Evolutionary conservation across 2,113 vertebrate genomes (phyloP), one percentile per base, ranked within the genome.

Genomic region (Sinocyclocheilus maitianheensis): DNA sequence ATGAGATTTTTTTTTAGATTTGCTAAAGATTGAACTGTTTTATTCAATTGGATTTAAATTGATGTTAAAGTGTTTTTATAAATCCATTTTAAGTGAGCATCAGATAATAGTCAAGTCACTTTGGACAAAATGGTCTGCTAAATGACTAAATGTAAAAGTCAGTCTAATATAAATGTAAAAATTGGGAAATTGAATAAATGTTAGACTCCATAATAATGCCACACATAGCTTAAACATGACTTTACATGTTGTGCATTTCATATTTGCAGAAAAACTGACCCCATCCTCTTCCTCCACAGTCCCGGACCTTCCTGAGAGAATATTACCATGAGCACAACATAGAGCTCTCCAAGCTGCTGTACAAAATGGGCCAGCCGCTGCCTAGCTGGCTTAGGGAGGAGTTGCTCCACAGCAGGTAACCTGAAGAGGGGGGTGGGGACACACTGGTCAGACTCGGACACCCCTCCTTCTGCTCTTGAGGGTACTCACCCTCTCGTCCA

Each of bases 301-400:
- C 96, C 0, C 93, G 95, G 48, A 85, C 93, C 87, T 97, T 97
- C 93, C 94, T 97, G 89, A 92, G 92, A 89, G 96, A 96, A 87
- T 96, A 97, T 92, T 97, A 96, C 92, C 94, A 95, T 91, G 96
- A 97, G 92, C 95, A 96, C 89, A 97, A 97, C 90, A 93, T 97
- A 0, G 97, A 97, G 91, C 95, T 97, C 37, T 97, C 96, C 90
- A 97, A 97, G 94, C 94, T 97, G 76, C 96, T 97, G 75, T 97
- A 97, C 90, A 97, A 96, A 90, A 96, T 96, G 94, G 96, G 96
- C 86, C 97, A 97, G 94, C 95, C 96, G 0, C 88, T 97, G 88
- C 97, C 97, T 86, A 96, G 95, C 84, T 97, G 97, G 97, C 94
- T 97, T 67, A 91, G 97, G 48, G 96, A 97, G 90, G 97, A 97